Conservation (phyloP, 1,140 invertebrate genomes). For the Arion vulgaris region DNA sequence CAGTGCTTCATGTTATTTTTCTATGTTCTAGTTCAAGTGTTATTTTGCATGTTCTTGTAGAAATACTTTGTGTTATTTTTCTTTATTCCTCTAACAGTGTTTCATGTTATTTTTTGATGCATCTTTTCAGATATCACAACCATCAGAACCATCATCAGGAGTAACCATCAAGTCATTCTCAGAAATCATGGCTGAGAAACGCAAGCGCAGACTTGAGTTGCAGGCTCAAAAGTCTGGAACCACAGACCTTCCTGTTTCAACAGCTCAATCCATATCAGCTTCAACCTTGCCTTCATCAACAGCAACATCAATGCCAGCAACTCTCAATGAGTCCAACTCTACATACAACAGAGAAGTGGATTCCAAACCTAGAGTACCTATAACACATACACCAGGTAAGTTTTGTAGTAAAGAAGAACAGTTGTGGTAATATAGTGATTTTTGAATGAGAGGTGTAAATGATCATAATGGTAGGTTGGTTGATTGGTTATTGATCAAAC, state of each 20-base stretch:
- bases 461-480: no score
- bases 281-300: not conserved
- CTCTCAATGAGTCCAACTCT: not conserved
- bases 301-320: not conserved
- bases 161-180: conserved; percentile 39
- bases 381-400: conserved; percentile 8
- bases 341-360: not conserved
- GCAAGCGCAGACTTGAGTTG: conserved; percentile 26
- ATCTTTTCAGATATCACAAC: not conserved
- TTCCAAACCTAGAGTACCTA: conserved; percentile 2
- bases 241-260: not conserved
- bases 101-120: not conserved
- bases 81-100: no score
- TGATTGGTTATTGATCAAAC: no score
- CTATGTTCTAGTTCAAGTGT: no score
- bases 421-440: no score
- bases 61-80: no score
- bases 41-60: no score
- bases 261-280: not conserved
- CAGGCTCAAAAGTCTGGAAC: conserved; percentile 20
- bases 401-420: not conserved
- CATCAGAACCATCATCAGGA: not conserved
- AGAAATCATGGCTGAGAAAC: conserved; percentile 39
- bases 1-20: no score
- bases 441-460: no score